Evolutionary conservation across 2,797 vertebrate species (phyloP).

Genomic region (Molossus alvarezi): DNA sequence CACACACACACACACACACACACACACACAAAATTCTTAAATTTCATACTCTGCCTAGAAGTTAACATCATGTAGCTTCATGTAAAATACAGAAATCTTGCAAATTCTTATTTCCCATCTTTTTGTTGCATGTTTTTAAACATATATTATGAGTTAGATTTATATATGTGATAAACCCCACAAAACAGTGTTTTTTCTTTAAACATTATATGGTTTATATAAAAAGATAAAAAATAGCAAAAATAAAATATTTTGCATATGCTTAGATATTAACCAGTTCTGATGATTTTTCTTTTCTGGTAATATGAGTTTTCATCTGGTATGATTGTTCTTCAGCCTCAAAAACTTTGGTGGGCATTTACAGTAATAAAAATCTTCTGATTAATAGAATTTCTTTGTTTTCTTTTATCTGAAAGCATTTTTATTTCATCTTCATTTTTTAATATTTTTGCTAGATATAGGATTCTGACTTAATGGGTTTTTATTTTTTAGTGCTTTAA

Average conservation of each 20-base stretch:
- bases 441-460: not conserved
- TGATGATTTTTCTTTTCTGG: not conserved
- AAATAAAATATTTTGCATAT: not conserved
- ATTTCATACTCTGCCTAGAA: not conserved
- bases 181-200: not conserved
- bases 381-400: not conserved
- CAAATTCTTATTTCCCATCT: not conserved
- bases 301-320: not conserved
- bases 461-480: not conserved
- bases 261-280: not conserved
- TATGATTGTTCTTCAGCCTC: not conserved
- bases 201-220: not conserved
- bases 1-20: not conserved
- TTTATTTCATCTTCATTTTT: constrained; percentile 24
- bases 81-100: constrained; percentile 15
- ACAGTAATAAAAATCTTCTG: not conserved
- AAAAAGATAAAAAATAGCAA: not conserved
- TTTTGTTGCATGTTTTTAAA: constrained; percentile 11
- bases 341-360: not conserved
- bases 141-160: not conserved
- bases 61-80: not conserved
- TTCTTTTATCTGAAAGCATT: not conserved
- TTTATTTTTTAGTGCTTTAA: not conserved
- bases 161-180: not conserved
- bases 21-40: not conserved